phyloP scores from a whole-genome alignment of 2,113 vertebrate species.

The Oreotragus oreotragus region DNA sequence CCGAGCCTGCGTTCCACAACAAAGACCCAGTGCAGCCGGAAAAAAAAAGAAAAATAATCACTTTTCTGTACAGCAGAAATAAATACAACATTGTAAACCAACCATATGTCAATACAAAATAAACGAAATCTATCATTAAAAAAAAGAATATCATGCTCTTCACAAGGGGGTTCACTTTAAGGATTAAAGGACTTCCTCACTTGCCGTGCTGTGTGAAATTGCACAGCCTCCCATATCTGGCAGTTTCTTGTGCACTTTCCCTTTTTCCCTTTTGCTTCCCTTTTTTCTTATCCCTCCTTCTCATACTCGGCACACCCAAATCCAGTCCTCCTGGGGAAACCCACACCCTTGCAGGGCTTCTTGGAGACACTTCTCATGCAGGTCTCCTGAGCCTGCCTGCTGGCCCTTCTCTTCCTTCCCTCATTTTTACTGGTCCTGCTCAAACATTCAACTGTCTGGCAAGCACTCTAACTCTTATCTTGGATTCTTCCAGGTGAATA shows the following conservation, averaged over 20 bases:
- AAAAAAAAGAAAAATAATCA: not conserved
- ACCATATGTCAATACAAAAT: not conserved
- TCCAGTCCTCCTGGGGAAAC: not conserved
- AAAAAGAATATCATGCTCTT: not conserved
- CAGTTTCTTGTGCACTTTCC: not conserved
- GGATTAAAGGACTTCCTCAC: not conserved
- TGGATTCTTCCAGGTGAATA: not conserved
- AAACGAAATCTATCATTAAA: not conserved
- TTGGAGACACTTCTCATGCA: not conserved
- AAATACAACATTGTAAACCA: not conserved
- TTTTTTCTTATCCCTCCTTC: not conserved
- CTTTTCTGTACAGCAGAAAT: not conserved
- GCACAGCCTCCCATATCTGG: not conserved
- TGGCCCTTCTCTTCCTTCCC: not conserved
- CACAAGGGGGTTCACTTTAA: not conserved
- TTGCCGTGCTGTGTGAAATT: not conserved
- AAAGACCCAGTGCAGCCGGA: not conserved
- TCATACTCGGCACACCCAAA: not conserved
- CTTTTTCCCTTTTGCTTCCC: not conserved
- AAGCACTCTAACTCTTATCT: not conserved
- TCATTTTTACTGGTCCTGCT: not conserved
- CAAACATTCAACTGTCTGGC: not conserved
- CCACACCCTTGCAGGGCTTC: not conserved
- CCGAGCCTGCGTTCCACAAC: rapidly evolving
- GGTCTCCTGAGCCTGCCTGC: not conserved